These are phyloP conservation scores for Aphaenogaster ashmeadi DNA, from an alignment of 1,140 invertebrate genomes.

Conservation along the genomic window DNA sequence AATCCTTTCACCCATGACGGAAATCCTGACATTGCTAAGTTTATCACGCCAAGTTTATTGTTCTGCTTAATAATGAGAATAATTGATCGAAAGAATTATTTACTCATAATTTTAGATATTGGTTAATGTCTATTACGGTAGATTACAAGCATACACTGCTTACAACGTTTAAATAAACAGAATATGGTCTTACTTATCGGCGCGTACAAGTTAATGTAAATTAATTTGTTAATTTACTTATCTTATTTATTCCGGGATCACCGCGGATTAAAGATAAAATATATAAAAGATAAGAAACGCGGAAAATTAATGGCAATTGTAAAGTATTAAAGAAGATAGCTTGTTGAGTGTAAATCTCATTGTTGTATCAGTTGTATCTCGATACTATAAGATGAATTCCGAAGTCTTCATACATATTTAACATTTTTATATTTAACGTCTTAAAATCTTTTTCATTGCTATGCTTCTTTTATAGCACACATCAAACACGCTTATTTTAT, in stretches of 20 bases:
- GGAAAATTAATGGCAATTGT: not conserved
- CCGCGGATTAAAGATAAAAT: not conserved
- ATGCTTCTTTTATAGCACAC: not conserved
- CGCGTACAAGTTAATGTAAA: not conserved
- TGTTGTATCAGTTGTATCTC: no score
- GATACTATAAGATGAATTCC: not conserved
- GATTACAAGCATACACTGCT: not conserved
- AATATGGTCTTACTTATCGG: not conserved
- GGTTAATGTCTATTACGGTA: not conserved
- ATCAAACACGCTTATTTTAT: not conserved
- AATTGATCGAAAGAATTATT: not conserved
- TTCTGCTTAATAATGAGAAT: not conserved
- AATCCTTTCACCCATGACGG: conserved; percentile 9
- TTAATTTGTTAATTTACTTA: conserved; percentile 29
- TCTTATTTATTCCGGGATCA: not conserved
- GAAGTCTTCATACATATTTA: not conserved
- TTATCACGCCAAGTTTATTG: not conserved
- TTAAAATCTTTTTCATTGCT: not conserved
- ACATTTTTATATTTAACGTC: not conserved
- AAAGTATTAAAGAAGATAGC: not conserved
- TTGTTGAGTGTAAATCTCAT: not conserved
- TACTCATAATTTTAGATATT: not conserved
- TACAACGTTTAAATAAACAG: conserved; percentile 1
- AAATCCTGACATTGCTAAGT: conserved; percentile 23
- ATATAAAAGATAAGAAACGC: not conserved